Conservation (phyloP, 2,797 vertebrate genomes). For the Alcedo quadribrachys region DNA sequence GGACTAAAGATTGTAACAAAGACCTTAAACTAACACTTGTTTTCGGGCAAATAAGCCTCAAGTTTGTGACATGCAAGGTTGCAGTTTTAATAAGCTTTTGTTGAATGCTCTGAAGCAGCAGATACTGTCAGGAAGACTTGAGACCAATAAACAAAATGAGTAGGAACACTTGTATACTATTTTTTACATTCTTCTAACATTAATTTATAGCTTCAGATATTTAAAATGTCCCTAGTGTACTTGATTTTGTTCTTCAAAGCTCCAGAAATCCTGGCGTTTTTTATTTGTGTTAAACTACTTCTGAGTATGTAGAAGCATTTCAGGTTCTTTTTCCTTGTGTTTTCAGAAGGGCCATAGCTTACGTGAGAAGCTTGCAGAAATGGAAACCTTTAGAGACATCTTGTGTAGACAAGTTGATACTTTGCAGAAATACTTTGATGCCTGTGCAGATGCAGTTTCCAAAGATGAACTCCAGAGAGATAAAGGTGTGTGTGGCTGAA, state of each 20-base stretch:
- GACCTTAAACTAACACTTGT: neutral
- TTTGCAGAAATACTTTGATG: constrained; percentile 95
- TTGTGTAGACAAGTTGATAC: constrained; percentile 97
- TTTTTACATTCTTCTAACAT: neutral
- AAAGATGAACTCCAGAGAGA: constrained; percentile 96
- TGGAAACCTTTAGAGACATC: constrained; percentile 98
- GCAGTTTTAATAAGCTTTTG: neutral
- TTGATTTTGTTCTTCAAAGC: neutral
- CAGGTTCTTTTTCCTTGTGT: neutral
- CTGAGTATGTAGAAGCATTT: neutral
- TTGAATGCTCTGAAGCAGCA: neutral
- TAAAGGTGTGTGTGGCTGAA: constrained; percentile 81
- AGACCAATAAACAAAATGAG: neutral
- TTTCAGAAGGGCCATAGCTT: constrained; percentile 94
- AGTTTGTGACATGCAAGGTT: neutral
- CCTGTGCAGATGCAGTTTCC: constrained; percentile 90
- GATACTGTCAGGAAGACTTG: neutral
- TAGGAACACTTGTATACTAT: neutral
- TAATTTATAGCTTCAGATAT: neutral
- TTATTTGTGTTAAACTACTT: neutral
- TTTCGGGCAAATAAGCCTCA: neutral
- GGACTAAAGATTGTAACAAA: neutral
- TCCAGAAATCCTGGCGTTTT: neutral
- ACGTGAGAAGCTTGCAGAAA: constrained; percentile 95
- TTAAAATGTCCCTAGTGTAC: neutral